phyloP scores from a whole-genome alignment of 2,797 vertebrate species.

The Eutrigla gurnardus region DNA sequence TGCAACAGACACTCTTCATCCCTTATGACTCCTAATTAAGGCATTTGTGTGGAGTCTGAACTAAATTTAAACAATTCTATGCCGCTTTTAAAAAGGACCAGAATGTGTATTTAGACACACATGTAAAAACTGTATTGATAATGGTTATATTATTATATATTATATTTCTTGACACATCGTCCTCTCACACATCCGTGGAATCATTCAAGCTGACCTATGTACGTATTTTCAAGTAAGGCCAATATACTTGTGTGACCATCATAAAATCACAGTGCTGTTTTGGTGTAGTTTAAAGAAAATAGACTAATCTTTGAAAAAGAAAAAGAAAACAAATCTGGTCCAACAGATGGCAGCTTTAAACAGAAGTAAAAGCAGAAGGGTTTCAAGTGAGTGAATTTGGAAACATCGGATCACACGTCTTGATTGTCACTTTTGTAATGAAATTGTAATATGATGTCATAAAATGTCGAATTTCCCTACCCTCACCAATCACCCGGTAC shows the following conservation, averaged over 20 bases:
- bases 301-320: neutral
- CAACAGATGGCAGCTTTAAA: constrained; percentile 1
- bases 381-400: neutral
- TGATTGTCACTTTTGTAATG: too few species aligned
- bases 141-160: neutral
- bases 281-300: neutral
- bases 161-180: neutral
- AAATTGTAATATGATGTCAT: neutral
- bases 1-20: constrained; percentile 4
- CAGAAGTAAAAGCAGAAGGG: neutral
- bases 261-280: constrained; percentile 6
- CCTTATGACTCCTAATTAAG: neutral
- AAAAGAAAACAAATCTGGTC: neutral
- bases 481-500: neutral
- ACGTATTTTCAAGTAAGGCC: constrained; percentile 23
- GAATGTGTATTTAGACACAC: neutral
- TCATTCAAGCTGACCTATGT: neutral
- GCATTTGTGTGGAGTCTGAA: neutral
- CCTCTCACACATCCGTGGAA: constrained; percentile 4
- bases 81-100: neutral
- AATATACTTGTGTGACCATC: constrained; percentile 11
- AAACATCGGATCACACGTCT: neutral
- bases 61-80: neutral
- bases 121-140: neutral
- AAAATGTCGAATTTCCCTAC: too few species aligned